A percentile compares a stretch with the other conserved stretches of the same genome.
These are phyloP conservation scores for Pseudomugil tenellus DNA, from an alignment of 2,797 vertebrate genomes.

Conservation along the genomic window DNA sequence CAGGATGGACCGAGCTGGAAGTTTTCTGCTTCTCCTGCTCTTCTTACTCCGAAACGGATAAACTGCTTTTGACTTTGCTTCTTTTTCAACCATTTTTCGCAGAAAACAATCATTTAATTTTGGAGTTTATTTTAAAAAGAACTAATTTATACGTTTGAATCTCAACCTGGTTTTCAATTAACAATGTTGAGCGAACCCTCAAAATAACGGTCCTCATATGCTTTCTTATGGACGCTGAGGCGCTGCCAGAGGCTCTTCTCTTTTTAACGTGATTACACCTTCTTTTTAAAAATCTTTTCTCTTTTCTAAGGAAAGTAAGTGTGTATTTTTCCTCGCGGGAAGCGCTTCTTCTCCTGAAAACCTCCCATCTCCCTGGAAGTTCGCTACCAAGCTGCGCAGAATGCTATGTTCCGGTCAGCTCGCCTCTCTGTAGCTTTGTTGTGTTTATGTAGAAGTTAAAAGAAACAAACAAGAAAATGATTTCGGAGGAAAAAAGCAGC, in stretches of 20 bases:
- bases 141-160: slow-evolving; percentile 23
- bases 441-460: slow-evolving; percentile 28
- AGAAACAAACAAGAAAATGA: slow-evolving; percentile 67
- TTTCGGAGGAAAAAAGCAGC: slow-evolving; percentile 81
- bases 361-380: background rate
- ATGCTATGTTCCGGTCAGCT: slow-evolving; percentile 10
- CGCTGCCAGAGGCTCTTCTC: background rate
- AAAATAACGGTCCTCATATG: background rate
- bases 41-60: background rate
- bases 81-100: background rate
- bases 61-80: background rate
- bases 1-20: slow-evolving; percentile 3
- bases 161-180: background rate
- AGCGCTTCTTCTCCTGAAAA: slow-evolving; percentile 4
- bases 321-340: background rate
- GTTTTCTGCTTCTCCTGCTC: background rate
- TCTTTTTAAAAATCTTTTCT: no score
- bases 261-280: background rate
- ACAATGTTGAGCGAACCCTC: background rate
- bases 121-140: slow-evolving; percentile 23
- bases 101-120: background rate
- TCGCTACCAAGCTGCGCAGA: background rate
- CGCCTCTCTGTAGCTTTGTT: background rate
- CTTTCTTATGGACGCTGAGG: background rate
- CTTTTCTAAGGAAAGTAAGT: background rate